Percentiles rank a stretch among this genome's conserved stretches.
phyloP scores from a whole-genome alignment of 2,797 vertebrate genomes.

The Pogonophryne albipinna region DNA sequence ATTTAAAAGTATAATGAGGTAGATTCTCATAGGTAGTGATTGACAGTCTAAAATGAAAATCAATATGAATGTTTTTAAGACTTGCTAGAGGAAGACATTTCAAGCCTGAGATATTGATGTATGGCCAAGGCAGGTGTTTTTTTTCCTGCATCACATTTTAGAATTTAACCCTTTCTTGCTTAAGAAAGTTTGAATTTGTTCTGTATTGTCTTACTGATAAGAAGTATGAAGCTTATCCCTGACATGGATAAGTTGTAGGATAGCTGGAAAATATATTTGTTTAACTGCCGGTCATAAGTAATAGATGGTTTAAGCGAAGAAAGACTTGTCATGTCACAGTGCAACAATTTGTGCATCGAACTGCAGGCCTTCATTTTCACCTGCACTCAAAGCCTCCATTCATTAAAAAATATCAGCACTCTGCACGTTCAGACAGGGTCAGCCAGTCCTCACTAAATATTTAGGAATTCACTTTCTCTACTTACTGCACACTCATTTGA shows the following conservation, averaged over 20 bases:
- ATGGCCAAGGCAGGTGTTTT: not conserved
- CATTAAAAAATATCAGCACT: not conserved
- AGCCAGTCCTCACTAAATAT: not conserved
- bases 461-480: conserved; percentile 12
- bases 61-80: conserved; percentile 1
- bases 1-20: not conserved
- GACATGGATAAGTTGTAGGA: not conserved
- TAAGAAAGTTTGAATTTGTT: too few relatives aligned
- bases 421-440: conserved; percentile 17
- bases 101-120: not conserved
- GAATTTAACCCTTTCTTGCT: conserved; percentile 6
- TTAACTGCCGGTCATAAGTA: not conserved
- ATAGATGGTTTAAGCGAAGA: not conserved
- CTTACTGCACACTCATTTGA: not conserved
- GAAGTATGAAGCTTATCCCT: not conserved
- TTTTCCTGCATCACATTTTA: not conserved
- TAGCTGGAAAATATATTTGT: conserved; percentile 5
- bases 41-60: not conserved
- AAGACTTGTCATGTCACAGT: not conserved
- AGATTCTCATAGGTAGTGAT: not conserved
- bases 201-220: too few relatives aligned
- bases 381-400: conserved; percentile 27
- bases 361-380: not conserved
- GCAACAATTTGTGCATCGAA: not conserved
- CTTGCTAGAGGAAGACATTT: not conserved